Evolutionary conservation across 2,797 vertebrate genomes (phyloP).

Genomic region (Aulostomus chinensis): DNA sequence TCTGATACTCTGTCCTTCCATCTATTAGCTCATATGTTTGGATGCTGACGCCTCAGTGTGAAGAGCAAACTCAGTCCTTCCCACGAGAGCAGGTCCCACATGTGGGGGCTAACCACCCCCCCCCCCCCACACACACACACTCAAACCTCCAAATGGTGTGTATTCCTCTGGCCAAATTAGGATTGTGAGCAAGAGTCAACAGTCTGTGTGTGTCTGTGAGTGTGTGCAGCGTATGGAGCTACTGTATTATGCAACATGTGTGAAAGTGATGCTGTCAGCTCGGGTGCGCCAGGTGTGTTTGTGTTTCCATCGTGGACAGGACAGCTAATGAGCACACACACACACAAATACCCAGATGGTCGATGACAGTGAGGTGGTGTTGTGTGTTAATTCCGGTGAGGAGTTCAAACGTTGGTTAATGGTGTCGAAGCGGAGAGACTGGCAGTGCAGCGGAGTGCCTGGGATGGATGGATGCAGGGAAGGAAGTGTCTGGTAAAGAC

Average conservation of each 20-base stretch:
- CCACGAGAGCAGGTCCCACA: slow-evolving; percentile 36
- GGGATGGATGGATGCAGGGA: slow-evolving; percentile 2
- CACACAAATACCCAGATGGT: not conserved
- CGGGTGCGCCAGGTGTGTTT: slow-evolving; percentile 69
- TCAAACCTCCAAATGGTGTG: slow-evolving; percentile 16
- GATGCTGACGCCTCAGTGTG: slow-evolving; percentile 58
- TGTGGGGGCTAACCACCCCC: slow-evolving; percentile 23
- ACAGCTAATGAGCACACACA: slow-evolving; percentile 2
- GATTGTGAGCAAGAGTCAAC: slow-evolving; percentile 37
- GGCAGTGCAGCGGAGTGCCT: too few species aligned
- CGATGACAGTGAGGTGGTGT: slow-evolving; percentile 5
- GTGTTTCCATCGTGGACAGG: slow-evolving; percentile 46
- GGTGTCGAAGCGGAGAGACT: too few species aligned
- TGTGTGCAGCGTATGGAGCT: slow-evolving; percentile 37
- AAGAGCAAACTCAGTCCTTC: slow-evolving; percentile 67
- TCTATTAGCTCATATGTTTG: slow-evolving; percentile 58
- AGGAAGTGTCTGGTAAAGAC: slow-evolving; percentile 25
- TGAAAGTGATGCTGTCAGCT: slow-evolving; percentile 55
- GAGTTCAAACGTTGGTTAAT: slow-evolving; percentile 24
- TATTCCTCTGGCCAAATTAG: slow-evolving; percentile 35
- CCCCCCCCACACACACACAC: slow-evolving; percentile 15
- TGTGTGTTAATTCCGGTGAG: slow-evolving; percentile 1
- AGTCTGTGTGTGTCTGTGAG: slow-evolving; percentile 21
- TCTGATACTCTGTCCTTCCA: slow-evolving; percentile 9
- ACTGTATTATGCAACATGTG: slow-evolving; percentile 60